Percentiles rank a stretch among this genome's conserved stretches.
Evolutionary conservation across 1,140 invertebrate genomes (phyloP).

Genomic region (Drosophila orena): DNA sequence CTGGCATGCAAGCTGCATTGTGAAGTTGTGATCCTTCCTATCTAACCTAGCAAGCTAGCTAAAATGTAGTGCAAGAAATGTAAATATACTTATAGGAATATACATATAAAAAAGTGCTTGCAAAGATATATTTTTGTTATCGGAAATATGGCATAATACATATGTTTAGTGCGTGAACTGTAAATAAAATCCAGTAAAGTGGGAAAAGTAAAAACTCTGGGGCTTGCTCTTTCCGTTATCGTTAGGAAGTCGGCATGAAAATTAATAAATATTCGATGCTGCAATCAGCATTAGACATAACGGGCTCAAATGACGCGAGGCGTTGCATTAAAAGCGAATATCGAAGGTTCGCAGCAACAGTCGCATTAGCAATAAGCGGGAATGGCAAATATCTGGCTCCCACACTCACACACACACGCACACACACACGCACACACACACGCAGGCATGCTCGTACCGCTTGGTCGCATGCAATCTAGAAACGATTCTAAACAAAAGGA

Average conservation of each 20-base stretch:
- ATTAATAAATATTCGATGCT: constrained; percentile 65
- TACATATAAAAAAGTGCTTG: too few relatives aligned
- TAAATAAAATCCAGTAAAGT: not conserved
- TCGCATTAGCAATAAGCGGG: constrained; percentile 76
- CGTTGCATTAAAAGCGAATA: constrained; percentile 40
- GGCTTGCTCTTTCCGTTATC: not conserved
- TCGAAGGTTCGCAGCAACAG: constrained; percentile 48
- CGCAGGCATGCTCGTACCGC: constrained; percentile 25
- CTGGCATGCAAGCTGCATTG: not conserved
- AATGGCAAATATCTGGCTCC: constrained; percentile 50
- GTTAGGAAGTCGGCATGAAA: constrained; percentile 5
- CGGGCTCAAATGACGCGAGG: constrained; percentile 44
- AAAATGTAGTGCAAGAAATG: not conserved
- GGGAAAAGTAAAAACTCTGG: not conserved
- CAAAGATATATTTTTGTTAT: too few relatives aligned
- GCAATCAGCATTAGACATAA: constrained; percentile 57
- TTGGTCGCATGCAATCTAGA: constrained; percentile 76
- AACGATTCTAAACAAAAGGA: constrained; percentile 83
- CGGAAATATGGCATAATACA: not conserved
- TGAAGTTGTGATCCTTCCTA: too few relatives aligned
- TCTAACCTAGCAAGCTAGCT: not conserved
- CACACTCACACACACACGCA: constrained; percentile 7
- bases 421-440: constrained; percentile 6
- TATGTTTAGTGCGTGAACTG: not conserved
- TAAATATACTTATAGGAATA: not conserved